Evolutionary conservation across 2,797 vertebrate species (phyloP), one percentile per base, ranked within the genome.

Genomic region (Ptychadena robeensis): DNA sequence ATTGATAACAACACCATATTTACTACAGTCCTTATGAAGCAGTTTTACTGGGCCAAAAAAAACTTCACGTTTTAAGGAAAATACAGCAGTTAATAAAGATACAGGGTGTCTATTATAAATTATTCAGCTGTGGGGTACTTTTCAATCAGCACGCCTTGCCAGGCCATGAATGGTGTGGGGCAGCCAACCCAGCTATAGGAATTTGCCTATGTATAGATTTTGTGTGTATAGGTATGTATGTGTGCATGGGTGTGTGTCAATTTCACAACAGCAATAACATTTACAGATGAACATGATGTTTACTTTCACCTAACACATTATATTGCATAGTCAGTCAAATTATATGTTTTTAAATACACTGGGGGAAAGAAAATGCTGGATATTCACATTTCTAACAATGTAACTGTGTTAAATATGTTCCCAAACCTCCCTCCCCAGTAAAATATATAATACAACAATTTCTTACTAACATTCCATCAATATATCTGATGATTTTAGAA

Each of bases 21-120:
- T 82, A 82, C 80, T 82, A 53, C 72, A 75, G 61, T 40, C 80
- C 72, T 68, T 82, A 82, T 74, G 80, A 75, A 75, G 69, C 80
- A 57, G 71, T 82, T 82, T 82, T 82, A 82, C 80, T 82, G 80
- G 80, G 79, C 79, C 80, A 82, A 74, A 73, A 68, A 73, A 82
- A 75, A 48, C 80, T 75, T 53, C 72, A 74, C 9, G 71, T 75
- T 75, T 82, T 68, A 82, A 71, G 80, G 80, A 75, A 75, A 81
- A 82, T 66, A 70, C 77, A 63, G 77, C 77, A 80, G 66, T 80
- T 70, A 70, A 70, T 80, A 80, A 80, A 80, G 77, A 82, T 82
- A 82, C 71, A 74, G 80, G 80, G 70, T 82, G 80, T 82, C 80
- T 75, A 82, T 82, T 82, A 82, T 74, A 82, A 73, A 82, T 68